Conservation (phyloP, 2,113 vertebrate species). For the Pterocles burchelli region DNA sequence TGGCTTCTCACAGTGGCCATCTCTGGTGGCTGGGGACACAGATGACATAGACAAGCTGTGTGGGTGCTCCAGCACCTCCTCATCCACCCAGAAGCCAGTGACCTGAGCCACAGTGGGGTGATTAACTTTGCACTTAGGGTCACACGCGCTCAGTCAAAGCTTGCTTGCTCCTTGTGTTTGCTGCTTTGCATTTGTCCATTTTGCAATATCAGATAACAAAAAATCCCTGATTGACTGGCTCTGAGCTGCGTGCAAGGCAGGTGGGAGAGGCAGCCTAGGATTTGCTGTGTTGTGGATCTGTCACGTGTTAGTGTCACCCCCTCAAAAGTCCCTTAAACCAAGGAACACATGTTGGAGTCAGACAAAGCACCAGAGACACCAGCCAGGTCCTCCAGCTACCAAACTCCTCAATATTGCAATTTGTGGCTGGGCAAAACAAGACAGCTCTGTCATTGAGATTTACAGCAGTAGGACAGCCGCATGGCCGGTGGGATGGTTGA, state of each 20-base stretch:
- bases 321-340: background rate
- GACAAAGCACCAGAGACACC: background rate
- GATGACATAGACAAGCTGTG: background rate
- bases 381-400: background rate
- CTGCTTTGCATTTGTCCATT: background rate
- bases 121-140: accelerated
- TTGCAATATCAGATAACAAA: background rate
- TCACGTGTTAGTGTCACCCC: background rate
- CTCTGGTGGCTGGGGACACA: background rate
- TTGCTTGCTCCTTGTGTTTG: background rate
- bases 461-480: background rate
- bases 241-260: background rate
- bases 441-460: background rate
- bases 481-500: background rate
- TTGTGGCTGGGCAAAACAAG: background rate
- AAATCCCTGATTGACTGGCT: background rate
- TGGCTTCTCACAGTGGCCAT: accelerated
- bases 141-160: accelerated
- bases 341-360: accelerated
- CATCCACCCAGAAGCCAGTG: background rate
- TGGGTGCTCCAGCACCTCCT: background rate
- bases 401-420: background rate
- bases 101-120: accelerated
- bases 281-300: background rate
- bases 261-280: background rate